Conservation (phyloP, 2,113 vertebrate genomes). For the Romanogobio albipinnatus region DNA sequence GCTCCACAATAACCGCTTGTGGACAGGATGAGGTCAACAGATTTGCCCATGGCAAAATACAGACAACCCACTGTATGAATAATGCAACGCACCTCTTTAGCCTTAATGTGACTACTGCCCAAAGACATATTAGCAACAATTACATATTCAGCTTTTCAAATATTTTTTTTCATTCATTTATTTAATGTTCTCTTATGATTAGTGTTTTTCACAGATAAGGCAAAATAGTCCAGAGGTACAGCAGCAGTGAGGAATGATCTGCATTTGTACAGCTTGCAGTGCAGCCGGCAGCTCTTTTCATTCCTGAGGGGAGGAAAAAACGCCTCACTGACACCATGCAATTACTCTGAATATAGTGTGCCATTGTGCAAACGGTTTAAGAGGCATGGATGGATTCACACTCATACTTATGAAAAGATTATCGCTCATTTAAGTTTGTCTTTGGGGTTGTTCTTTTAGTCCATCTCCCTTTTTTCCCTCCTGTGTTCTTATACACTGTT, state of each 20-base stretch:
- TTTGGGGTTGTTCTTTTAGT: conserved; percentile 55
- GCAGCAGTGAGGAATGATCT: background rate
- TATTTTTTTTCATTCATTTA: background rate
- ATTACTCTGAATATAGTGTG: conserved; percentile 72
- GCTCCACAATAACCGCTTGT: background rate
- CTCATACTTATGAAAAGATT: conserved; percentile 71
- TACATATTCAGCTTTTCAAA: background rate
- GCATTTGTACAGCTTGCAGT: conserved; percentile 22
- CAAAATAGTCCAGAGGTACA: background rate
- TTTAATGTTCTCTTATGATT: conserved; percentile 13
- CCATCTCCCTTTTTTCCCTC: conserved; percentile 50
- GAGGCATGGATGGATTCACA: conserved; percentile 67
- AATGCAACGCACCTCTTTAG: conserved; percentile 6
- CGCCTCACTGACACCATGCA: conserved; percentile 66
- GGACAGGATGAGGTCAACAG: conserved; percentile 32
- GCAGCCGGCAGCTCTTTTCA: conserved; percentile 35
- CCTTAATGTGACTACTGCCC: conserved; percentile 9
- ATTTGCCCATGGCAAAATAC: background rate
- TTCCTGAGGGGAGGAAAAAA: conserved; percentile 59
- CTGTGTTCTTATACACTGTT: background rate
- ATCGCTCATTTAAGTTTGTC: conserved; percentile 63
- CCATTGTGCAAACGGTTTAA: conserved; percentile 62
- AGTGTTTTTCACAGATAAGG: conserved; percentile 9
- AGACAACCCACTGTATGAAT: background rate
- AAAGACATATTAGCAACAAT: background rate